Evolutionary conservation across 2,113 vertebrate species (phyloP), one percentile per base, ranked within the genome.

Genomic region (Epinephelus lanceolatus): DNA sequence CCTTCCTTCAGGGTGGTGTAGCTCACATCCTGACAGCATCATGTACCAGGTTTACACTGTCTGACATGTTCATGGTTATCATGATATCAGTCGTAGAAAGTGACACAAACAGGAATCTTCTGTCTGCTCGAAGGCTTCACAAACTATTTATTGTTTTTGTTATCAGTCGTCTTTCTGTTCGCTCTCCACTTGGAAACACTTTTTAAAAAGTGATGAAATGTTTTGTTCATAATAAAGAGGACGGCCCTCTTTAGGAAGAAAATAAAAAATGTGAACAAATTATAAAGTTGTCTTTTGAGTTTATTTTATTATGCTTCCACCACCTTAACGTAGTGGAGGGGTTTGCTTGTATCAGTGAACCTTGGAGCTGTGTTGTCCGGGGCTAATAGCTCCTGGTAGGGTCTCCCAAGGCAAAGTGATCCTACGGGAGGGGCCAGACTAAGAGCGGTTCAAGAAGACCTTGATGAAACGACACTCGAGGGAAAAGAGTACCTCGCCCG

Each of bases 71-170:
- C 69, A 23, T 33, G 63, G 23, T 59, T 18, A 4, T 12, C 2
- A 15, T 68, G 11, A 57, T 47, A 47, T 85, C 75, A 80, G 51
- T 37, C 8, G 62, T 76, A 52, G 19, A 47, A n/a, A 14, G 56
- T 13, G 15, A 51, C 49, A 51, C 49, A 51, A 51, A 27, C 40
- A 33, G 53, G 25, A 82, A 47, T 23, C 57, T 2, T 47, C 63
- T 21, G 18, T 81, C 56, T 37, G 57, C 49, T 42, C 40, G 40
- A 6, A 42, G 40, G 40, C 40, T 51, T 6, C 49, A 17, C 14
- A 6, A 19, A 81, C 21, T 86, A 85, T 91, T 91, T 89, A 86
- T 91, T 91, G 65, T 17, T 80, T 86, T 78, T 81, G 53, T 68
- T 65, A 33, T 81, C 49, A 56, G 56, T 81, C 45, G n/a, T 78